Percentiles rank a stretch among this genome's conserved stretches.
phyloP scores from a whole-genome alignment of 2,888 invertebrate genomes.

The Mystacides longicornis region DNA sequence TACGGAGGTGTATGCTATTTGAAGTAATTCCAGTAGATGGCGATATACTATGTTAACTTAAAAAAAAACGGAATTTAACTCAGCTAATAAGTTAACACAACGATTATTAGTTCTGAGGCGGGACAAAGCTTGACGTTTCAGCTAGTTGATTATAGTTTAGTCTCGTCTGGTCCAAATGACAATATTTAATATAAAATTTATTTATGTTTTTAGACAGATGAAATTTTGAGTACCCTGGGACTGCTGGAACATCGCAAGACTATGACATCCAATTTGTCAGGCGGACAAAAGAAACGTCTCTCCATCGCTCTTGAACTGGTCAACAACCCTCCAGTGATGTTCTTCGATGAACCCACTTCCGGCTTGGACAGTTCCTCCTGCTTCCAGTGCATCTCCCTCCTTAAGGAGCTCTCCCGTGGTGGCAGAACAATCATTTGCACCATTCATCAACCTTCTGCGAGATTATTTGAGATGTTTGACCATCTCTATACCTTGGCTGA shows the following conservation, averaged over 20 bases:
- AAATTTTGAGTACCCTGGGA: constrained; percentile 84
- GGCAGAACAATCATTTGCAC: constrained; percentile 94
- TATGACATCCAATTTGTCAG: constrained; percentile 85
- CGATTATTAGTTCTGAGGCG: too few relatives aligned
- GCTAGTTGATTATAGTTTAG: too few relatives aligned
- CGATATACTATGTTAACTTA: too few relatives aligned
- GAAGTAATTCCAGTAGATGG: too few relatives aligned
- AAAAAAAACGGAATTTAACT: too few relatives aligned
- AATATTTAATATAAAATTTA: neutral
- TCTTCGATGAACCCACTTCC: constrained; percentile 95
- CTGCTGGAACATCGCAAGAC: constrained; percentile 81
- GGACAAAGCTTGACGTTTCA: neutral
- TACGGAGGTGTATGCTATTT: too few relatives aligned
- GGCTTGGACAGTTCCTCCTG: constrained; percentile 94
- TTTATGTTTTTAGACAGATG: constrained; percentile 62
- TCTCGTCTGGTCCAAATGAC: too few relatives aligned
- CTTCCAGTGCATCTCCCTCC: constrained; percentile 84
- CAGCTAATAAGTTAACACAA: too few relatives aligned
- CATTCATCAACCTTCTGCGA: constrained; percentile 94
- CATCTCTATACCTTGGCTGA: constrained; percentile 89
- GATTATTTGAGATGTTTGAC: constrained; percentile 94
- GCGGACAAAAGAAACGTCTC: constrained; percentile 90
- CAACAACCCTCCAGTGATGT: constrained; percentile 96
- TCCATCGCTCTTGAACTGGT: constrained; percentile 92
- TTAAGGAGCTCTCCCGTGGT: constrained; percentile 82